Evolutionary conservation across 2,888 invertebrate genomes (phyloP).

Genomic region (Scrobipalpa costella): DNA sequence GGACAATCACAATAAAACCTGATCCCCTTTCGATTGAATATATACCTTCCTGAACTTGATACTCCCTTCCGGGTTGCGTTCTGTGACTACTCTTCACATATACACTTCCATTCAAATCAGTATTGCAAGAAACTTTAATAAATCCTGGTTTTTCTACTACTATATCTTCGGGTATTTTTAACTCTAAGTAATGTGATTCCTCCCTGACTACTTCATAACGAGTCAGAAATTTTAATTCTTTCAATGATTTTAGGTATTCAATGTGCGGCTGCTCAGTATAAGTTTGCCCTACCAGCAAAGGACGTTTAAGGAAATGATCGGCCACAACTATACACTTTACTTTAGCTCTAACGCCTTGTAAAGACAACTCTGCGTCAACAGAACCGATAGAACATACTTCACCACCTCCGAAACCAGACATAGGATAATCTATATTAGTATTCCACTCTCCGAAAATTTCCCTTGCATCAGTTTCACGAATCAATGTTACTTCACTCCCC

Average conservation of each 20-base stretch:
- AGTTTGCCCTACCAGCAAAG: slow-evolving; percentile 1
- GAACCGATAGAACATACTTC: neutral
- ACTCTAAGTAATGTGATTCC: neutral
- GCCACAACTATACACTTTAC: slow-evolving; percentile 1
- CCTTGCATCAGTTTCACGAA: slow-evolving; percentile 3
- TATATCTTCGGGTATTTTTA: neutral
- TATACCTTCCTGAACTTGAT: slow-evolving; percentile 8
- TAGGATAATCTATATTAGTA: neutral
- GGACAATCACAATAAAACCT: neutral
- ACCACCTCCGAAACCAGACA: slow-evolving; percentile 16
- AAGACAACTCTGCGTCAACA: neutral
- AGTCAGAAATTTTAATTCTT: neutral
- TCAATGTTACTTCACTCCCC: slow-evolving; percentile 8
- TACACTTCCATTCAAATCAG: neutral
- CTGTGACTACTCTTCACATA: slow-evolving; percentile 8
- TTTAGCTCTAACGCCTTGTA: slow-evolving; percentile 7
- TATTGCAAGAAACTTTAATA: neutral
- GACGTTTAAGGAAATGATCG: neutral
- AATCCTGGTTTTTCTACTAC: neutral
- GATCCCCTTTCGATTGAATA: neutral
- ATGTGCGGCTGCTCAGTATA: slow-evolving; percentile 7
- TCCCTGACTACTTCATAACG: neutral
- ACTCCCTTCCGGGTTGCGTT: neutral
- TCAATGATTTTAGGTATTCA: neutral
- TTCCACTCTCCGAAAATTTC: slow-evolving; percentile 9